Conservation (phyloP, 1,140 invertebrate genomes). For the Tetramorium simillimum region DNA sequence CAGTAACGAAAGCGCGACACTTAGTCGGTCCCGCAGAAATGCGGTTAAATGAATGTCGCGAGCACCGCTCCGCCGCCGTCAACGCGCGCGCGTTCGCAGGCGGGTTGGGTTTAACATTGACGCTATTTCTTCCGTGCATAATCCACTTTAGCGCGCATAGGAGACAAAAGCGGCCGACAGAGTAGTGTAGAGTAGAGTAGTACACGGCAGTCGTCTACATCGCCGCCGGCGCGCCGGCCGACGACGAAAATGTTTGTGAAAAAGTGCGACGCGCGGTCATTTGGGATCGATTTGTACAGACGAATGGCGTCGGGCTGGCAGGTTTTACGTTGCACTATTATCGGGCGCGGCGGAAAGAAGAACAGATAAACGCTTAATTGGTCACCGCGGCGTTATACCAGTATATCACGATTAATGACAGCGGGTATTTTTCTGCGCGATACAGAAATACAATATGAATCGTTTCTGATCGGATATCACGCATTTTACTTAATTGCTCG, state of each 20-base stretch:
- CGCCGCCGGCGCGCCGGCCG: neutral
- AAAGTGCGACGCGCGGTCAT: constrained; percentile 54
- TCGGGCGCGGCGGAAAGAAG: constrained; percentile 35
- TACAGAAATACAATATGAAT: constrained; percentile 28
- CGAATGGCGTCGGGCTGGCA: constrained; percentile 24
- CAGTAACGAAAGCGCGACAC: constrained; percentile 49
- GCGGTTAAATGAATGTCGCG: constrained; percentile 50
- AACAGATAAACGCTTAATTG: constrained; percentile 64
- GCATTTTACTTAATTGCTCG: constrained; percentile 22
- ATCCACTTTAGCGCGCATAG: constrained; percentile 28
- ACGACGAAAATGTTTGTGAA: constrained; percentile 38
- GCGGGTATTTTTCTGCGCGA: constrained; percentile 25
- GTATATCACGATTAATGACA: constrained; percentile 58
- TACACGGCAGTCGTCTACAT: neutral
- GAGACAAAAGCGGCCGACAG: constrained; percentile 31
- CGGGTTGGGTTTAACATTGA: constrained; percentile 21
- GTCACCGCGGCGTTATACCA: constrained; percentile 56
- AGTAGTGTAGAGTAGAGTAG: neutral
- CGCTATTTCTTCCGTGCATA: constrained; percentile 52
- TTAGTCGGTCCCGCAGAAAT: constrained; percentile 48
- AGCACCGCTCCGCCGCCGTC: constrained; percentile 1
- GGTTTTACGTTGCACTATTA: constrained; percentile 57
- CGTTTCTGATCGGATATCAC: constrained; percentile 15
- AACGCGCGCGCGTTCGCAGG: neutral
- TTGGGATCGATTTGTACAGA: constrained; percentile 61